phyloP scores from a whole-genome alignment of 2,113 vertebrate species.

The human region DNA sequence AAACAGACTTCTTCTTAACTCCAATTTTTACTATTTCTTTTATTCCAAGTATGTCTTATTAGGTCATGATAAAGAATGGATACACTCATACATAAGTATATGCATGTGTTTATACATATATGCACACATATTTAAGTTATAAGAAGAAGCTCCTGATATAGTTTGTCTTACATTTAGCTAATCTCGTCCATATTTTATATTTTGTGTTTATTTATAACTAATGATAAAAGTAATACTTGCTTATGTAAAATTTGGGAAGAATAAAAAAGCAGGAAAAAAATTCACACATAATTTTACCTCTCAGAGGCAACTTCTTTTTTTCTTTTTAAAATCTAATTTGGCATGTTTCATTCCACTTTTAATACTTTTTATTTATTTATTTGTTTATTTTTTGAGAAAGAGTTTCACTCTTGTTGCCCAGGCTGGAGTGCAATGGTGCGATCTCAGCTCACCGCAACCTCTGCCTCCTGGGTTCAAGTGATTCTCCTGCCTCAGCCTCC shows the following conservation, averaged over 20 bases:
- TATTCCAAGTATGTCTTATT: not conserved
- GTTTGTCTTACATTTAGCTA: not conserved
- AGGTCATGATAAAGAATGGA: not conserved
- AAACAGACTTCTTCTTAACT: not conserved
- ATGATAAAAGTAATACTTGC: not conserved
- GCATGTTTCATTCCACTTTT: not conserved
- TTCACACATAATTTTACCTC: not conserved
- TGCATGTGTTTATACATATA: not conserved
- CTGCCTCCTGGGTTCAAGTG: too few species aligned
- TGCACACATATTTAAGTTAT: not conserved
- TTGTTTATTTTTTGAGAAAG: too few species aligned
- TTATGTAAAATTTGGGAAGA: not conserved
- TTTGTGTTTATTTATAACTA: not conserved
- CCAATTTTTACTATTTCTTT: not conserved
- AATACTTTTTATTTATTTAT: not conserved
- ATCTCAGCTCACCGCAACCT: too few species aligned
- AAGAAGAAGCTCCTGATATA: not conserved
- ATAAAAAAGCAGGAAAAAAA: not conserved
- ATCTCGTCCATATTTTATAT: not conserved
- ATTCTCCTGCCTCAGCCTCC: too few species aligned
- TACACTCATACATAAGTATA: too few species aligned
- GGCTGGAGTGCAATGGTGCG: too few species aligned
- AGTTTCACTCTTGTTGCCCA: too few species aligned
- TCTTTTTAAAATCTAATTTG: not conserved
- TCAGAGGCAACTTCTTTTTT: not conserved